These are phyloP conservation scores for Lagopus leucura DNA, from an alignment of 2,113 vertebrate genomes.

Conservation along the genomic window DNA sequence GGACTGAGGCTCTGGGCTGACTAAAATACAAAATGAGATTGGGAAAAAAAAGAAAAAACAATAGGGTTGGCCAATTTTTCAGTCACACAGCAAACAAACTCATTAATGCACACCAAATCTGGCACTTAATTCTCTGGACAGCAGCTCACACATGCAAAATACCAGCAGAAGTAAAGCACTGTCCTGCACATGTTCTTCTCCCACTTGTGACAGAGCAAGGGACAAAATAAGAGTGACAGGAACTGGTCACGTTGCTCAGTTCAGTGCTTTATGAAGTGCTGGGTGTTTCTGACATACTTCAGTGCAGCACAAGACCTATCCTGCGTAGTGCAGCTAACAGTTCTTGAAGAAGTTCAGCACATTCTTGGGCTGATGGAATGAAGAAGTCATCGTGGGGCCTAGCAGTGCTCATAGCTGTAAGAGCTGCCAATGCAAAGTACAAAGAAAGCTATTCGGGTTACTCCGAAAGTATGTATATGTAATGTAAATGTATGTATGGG, in stretches of 20 bases:
- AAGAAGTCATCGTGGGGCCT: background rate
- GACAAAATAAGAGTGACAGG: background rate
- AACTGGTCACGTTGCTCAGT: background rate
- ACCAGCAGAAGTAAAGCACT: background rate
- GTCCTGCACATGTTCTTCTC: background rate
- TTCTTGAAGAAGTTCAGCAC: background rate
- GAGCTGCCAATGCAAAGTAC: background rate
- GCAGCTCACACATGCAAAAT: rapidly evolving
- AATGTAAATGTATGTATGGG: too few species aligned
- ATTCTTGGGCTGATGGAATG: background rate
- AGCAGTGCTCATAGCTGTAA: background rate
- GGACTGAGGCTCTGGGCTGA: background rate
- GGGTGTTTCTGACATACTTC: background rate
- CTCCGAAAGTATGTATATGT: background rate
- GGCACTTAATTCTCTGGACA: background rate
- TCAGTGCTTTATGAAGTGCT: background rate
- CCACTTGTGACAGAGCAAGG: background rate
- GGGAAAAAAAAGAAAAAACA: background rate
- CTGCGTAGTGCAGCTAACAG: background rate
- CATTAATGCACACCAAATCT: background rate
- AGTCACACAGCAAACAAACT: background rate
- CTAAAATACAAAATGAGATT: background rate
- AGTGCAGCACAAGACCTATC: background rate
- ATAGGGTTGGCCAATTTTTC: background rate
- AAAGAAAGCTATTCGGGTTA: background rate